Conservation (phyloP, 1,140 invertebrate species). For the Spodoptera litura region DNA sequence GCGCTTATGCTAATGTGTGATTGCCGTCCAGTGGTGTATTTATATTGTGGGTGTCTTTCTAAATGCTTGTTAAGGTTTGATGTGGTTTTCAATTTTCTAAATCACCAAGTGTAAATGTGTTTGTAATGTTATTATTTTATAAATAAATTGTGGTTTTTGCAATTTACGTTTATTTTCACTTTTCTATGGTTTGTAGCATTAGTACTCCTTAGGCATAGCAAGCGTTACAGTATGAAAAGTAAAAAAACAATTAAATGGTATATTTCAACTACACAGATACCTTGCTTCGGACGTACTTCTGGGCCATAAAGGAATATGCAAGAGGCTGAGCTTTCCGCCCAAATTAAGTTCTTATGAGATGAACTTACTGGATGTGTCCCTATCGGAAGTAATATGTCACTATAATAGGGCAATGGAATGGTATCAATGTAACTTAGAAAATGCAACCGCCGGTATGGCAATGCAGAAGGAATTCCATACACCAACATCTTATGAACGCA, state of each 20-base stretch:
- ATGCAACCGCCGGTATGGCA: not conserved
- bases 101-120: not conserved
- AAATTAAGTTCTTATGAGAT: conserved; percentile 59
- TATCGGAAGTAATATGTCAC: conserved; percentile 50
- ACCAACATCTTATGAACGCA: conserved; percentile 40
- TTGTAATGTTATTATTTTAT: not conserved
- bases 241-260: conserved; percentile 7
- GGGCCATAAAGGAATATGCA: conserved; percentile 64
- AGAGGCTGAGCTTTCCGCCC: conserved; percentile 61
- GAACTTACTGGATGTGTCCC: conserved; percentile 56
- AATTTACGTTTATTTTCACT: not conserved
- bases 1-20: conserved; percentile 68
- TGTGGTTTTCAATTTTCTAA: not conserved
- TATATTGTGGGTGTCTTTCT: conserved; percentile 38
- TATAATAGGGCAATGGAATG: conserved; percentile 58
- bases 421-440: conserved; percentile 40
- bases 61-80: conserved; percentile 17
- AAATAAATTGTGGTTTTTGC: conserved; percentile 8
- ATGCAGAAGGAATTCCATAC: conserved; percentile 52
- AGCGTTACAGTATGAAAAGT: not conserved
- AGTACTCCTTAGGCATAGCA: not conserved
- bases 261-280: conserved; percentile 58
- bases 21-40: not conserved
- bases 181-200: conserved; percentile 5
- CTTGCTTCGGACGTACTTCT: conserved; percentile 63